Conservation (phyloP, 1,140 invertebrate genomes). For the Leptonema lineaticorne region DNA sequence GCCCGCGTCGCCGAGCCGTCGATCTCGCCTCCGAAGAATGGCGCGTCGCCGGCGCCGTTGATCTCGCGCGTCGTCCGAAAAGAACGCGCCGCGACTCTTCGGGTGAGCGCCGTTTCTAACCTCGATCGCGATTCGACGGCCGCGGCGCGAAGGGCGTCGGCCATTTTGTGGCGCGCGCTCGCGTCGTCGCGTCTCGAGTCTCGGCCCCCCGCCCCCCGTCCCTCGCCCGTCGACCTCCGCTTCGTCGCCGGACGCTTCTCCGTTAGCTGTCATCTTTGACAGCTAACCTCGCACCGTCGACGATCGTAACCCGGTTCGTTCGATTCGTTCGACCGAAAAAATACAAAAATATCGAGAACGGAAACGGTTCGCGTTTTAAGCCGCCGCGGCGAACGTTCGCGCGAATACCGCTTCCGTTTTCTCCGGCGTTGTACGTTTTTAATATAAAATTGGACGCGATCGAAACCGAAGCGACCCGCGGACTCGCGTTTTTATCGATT, state of each 20-base stretch:
- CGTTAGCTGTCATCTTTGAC: not conserved
- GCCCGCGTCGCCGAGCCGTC: not conserved
- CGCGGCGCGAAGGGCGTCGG: not conserved
- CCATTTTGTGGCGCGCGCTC: not conserved
- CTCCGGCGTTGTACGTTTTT: no score
- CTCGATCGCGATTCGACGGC: not conserved
- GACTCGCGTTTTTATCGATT: no score
- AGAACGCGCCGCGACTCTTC: not conserved
- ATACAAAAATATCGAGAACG: no score
- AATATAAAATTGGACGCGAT: no score
- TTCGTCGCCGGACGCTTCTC: not conserved
- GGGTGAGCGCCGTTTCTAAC: not conserved
- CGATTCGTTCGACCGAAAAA: not conserved
- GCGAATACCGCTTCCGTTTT: no score
- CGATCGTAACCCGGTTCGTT: constrained; percentile 8
- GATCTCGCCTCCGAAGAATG: not conserved
- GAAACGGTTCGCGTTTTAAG: no score
- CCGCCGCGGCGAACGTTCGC: no score
- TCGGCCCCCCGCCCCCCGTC: not conserved
- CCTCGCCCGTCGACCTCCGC: not conserved
- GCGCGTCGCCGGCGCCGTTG: not conserved
- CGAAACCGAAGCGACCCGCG: no score
- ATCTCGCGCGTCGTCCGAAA: not conserved
- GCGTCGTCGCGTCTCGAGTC: not conserved
- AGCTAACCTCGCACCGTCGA: not conserved